Evolutionary conservation across 1,140 invertebrate species (phyloP).

Genomic region (Hormaphis cornu): DNA sequence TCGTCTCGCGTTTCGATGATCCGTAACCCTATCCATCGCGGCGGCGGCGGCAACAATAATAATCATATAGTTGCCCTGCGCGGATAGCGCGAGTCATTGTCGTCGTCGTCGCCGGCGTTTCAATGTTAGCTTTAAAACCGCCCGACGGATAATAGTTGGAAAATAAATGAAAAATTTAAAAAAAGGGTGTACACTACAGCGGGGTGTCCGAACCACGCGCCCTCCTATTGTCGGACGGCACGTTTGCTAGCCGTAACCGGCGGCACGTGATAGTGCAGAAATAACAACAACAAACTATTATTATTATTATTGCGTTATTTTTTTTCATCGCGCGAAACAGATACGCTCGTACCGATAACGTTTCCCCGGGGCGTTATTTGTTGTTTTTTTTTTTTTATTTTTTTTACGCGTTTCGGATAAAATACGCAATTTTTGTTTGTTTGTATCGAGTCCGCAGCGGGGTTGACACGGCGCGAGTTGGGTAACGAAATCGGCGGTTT

Average conservation of each 20-base stretch:
- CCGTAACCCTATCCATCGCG: constrained; percentile 21
- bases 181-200: constrained; percentile 18
- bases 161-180: neutral
- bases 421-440: neutral
- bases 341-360: constrained; percentile 8
- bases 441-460: neutral
- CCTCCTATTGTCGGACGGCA: constrained; percentile 7
- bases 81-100: constrained; percentile 22
- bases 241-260: neutral
- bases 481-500: neutral
- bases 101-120: neutral
- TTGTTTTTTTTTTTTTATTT: no score
- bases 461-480: neutral
- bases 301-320: neutral
- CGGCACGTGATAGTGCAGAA: constrained; percentile 27
- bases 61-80: neutral
- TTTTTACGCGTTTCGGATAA: neutral
- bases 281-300: constrained; percentile 28
- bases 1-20: constrained; percentile 19
- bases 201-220: constrained; percentile 15
- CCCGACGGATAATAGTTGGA: neutral
- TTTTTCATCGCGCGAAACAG: neutral
- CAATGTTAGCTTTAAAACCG: neutral
- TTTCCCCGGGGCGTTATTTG: constrained; percentile 9
- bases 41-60: neutral